phyloP scores from a whole-genome alignment of 2,888 invertebrate genomes.

The Platerodrilus igneus region DNA sequence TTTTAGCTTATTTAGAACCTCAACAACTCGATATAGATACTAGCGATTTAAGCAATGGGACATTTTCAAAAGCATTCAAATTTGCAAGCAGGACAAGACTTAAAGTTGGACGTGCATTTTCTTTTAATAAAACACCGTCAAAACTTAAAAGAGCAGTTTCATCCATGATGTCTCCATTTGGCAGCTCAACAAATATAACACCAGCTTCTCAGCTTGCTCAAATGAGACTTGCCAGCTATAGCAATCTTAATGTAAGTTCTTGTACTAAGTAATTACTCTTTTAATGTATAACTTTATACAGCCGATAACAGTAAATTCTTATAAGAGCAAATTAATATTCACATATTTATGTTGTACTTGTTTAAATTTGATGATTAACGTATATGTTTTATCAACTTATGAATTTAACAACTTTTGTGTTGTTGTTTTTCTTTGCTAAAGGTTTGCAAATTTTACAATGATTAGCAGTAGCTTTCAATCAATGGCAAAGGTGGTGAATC shows the following conservation, averaged over 20 bases:
- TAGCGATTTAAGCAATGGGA: conserved; percentile 80
- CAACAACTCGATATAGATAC: conserved; percentile 84
- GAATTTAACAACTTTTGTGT: no score
- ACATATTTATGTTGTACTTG: no score
- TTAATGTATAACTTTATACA: neutral
- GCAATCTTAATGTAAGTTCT: conserved; percentile 73
- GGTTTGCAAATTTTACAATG: no score
- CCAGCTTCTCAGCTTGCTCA: conserved; percentile 80
- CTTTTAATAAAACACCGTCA: conserved; percentile 92
- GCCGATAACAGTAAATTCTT: no score
- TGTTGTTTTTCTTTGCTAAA: no score
- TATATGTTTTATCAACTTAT: no score
- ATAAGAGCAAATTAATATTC: no score
- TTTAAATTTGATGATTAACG: no score
- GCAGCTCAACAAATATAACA: conserved; percentile 76
- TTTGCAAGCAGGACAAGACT: conserved; percentile 78
- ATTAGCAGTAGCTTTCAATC: no score
- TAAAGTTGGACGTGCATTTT: conserved; percentile 90
- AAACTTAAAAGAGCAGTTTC: conserved; percentile 92
- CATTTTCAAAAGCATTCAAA: conserved; percentile 87
- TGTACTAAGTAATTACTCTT: neutral
- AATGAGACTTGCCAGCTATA: conserved; percentile 81
- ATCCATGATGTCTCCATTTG: conserved; percentile 89
- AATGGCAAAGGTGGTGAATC: no score
- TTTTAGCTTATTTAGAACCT: conserved; percentile 71